Conservation (phyloP, 2,113 vertebrate species). For the Xenopus borealis region DNA sequence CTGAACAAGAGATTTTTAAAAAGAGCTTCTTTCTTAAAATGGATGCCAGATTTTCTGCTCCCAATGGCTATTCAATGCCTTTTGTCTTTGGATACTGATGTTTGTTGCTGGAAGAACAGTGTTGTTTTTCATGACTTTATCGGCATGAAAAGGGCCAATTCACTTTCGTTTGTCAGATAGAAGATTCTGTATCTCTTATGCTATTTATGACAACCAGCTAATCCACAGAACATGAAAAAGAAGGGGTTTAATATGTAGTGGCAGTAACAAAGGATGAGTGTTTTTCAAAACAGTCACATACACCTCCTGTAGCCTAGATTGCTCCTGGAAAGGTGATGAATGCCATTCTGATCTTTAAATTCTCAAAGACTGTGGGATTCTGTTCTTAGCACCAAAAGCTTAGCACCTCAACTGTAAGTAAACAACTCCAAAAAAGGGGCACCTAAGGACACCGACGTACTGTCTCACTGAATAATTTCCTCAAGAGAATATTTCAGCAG, state of each 20-base stretch:
- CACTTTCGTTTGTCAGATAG: constrained; percentile 56
- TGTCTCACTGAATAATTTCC: not conserved
- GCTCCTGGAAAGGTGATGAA: constrained; percentile 41
- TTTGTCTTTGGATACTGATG: constrained; percentile 67
- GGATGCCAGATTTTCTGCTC: constrained; percentile 55
- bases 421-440: constrained; percentile 18
- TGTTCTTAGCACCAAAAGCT: constrained; percentile 3
- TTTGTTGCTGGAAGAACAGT: constrained; percentile 60
- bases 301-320: constrained; percentile 24
- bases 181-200: constrained; percentile 52
- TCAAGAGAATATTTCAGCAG: constrained; percentile 38
- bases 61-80: constrained; percentile 53
- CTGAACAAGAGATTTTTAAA: constrained; percentile 52
- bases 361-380: constrained; percentile 7
- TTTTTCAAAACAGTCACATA: constrained; percentile 2
- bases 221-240: constrained; percentile 21
- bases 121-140: constrained; percentile 63
- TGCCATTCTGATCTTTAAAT: constrained; percentile 1
- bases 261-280: constrained; percentile 33
- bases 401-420: constrained; percentile 23
- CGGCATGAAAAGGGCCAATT: constrained; percentile 60
- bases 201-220: constrained; percentile 51
- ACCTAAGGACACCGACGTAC: constrained; percentile 33
- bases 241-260: constrained; percentile 41
- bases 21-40: constrained; percentile 63